Conservation (phyloP, 2,113 vertebrate species). For the Rynchops niger region DNA sequence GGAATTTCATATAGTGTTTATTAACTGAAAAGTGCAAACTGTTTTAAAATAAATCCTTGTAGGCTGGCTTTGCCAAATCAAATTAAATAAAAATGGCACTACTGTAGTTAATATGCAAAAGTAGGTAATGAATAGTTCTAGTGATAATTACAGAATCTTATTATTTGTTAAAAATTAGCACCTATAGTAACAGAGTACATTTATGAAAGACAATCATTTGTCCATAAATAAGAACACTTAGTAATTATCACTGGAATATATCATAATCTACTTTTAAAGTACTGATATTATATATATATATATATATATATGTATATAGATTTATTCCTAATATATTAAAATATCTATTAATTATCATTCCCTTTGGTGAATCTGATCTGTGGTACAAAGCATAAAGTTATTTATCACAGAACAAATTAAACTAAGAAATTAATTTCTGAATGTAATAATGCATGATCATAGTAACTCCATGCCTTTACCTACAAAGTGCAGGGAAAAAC, state of each 20-base stretch:
- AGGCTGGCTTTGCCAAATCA: slow-evolving; percentile 14
- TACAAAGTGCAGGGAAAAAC: neutral
- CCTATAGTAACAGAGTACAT: neutral
- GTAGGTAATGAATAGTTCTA: slow-evolving; percentile 25
- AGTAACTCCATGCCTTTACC: neutral
- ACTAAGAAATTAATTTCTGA: neutral
- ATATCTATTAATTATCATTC: neutral
- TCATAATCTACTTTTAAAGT: slow-evolving; percentile 4
- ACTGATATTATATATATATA: neutral
- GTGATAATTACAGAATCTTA: slow-evolving; percentile 71
- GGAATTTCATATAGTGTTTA: slow-evolving; percentile 48
- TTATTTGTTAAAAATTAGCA: slow-evolving; percentile 27
- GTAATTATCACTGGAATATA: slow-evolving; percentile 52
- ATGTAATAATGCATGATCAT: neutral
- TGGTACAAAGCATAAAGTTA: slow-evolving; percentile 7
- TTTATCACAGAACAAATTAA: neutral
- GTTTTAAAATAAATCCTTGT: slow-evolving; percentile 5
- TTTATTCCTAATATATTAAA: slow-evolving; percentile 40
- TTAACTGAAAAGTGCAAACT: slow-evolving; percentile 53
- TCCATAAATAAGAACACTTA: slow-evolving; percentile 47
- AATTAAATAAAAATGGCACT: neutral
- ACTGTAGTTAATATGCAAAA: neutral
- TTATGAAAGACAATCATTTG: slow-evolving; percentile 33
- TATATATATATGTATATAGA: neutral
- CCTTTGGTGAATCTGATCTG: slow-evolving; percentile 24